Evolutionary conservation across 1,140 invertebrate genomes (phyloP), one percentile per base, ranked within the genome.

Genomic region (Phthorimaea operculella): DNA sequence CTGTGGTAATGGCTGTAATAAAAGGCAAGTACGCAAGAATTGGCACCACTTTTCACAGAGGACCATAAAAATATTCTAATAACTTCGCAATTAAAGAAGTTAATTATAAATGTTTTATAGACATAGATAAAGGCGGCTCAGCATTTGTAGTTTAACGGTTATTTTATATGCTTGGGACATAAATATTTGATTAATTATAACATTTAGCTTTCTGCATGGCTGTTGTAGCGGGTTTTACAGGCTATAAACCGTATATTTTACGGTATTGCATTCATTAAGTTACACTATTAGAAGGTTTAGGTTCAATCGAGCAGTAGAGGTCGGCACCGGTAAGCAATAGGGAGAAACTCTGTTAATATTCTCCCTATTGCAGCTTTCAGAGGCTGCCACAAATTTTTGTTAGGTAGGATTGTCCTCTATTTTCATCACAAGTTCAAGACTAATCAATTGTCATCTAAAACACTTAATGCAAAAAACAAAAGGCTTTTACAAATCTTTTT

Each of bases 61-160:
- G 21, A 6, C 21, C 6, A 28, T 28, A 28, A 28, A 28, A 18
- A 48, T 14, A 28, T 54, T 33, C 44, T 54, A 4, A 47, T 44
- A 47, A 44, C 47, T 45, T 34, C 47, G 28, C 33, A 39, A 52
- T 33, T 17, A 50, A 52, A 39, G 44, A 45, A 53, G 54, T 60
- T 55, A 50, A 53, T 60, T 55, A 51, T 48, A 48, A 49, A 51
- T 33, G 51, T 60, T 60, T 60, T 56, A 60, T 60, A n/a, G 9
- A 15, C 16, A 12, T 51, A 39, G 34, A 52, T 52, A 50, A 21
- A 12, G 48, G 17, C 21, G 54, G 36, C 36, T 17, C 15, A 4
- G 39, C 39, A 14, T 42, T 42, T 42, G 14, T 8, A 5, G 14
- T n/a, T 47, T 2, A 15, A 47, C 11, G 36, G n/a, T 3, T 12